Evolutionary conservation across 1,140 invertebrate genomes (phyloP).

Genomic region (Camponotus floridanus): DNA sequence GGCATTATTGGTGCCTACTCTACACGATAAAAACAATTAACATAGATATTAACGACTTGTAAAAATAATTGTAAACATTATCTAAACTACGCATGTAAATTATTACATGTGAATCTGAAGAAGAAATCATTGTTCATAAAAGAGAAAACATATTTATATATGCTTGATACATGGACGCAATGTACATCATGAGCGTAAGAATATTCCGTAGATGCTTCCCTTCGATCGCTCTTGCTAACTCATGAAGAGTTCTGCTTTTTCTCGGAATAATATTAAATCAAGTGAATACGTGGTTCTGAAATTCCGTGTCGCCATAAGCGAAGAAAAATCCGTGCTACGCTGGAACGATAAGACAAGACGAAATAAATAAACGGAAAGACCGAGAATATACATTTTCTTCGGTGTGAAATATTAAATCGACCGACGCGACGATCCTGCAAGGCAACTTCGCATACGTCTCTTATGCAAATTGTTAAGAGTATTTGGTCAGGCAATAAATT

Average conservation of each 20-base stretch:
- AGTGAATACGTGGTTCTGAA: conserved; percentile 30
- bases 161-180: background rate
- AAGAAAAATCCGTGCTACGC: conserved; percentile 25
- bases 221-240: background rate
- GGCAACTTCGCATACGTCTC: conserved; percentile 22
- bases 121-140: background rate
- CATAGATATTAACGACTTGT: background rate
- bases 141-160: background rate
- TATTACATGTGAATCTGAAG: background rate
- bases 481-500: background rate
- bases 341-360: conserved; percentile 16
- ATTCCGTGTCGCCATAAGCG: conserved; percentile 15
- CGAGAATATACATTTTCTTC: conserved; percentile 29
- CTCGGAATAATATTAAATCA: conserved; percentile 27
- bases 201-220: background rate
- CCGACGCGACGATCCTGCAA: conserved; percentile 32
- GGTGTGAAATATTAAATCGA: conserved; percentile 53
- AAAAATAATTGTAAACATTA: background rate
- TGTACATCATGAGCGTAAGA: background rate
- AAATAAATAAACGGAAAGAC: conserved; percentile 43
- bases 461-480: conserved; percentile 13
- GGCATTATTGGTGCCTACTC: no score
- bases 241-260: background rate
- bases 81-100: background rate
- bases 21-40: background rate